phyloP scores from a whole-genome alignment of 2,113 vertebrate genomes.

The Poeciliopsis prolifica region DNA sequence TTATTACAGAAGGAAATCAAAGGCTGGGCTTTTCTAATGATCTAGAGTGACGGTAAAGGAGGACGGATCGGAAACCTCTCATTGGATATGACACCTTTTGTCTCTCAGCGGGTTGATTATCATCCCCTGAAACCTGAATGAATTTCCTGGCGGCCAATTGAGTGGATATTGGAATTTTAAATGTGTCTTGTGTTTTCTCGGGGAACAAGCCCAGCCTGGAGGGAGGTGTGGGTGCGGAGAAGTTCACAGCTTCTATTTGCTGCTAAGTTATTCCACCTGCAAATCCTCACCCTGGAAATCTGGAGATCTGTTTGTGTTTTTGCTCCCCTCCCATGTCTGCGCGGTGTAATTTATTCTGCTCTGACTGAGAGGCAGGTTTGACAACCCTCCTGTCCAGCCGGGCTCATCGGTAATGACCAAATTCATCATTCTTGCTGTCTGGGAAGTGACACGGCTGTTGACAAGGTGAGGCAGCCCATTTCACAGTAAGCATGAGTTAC shows the following conservation, averaged over 20 bases:
- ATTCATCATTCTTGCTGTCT: conserved; percentile 70
- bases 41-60: conserved; percentile 50
- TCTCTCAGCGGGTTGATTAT: conserved; percentile 69
- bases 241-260: conserved; percentile 37
- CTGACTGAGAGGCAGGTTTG: conserved; percentile 50
- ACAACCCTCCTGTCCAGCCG: conserved; percentile 61
- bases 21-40: conserved; percentile 59
- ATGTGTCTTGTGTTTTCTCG: conserved; percentile 33
- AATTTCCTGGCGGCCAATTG: conserved; percentile 53
- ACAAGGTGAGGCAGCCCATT: conserved; percentile 68
- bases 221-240: conserved; percentile 22
- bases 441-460: conserved; percentile 57
- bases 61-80: conserved; percentile 68
- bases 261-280: conserved; percentile 56
- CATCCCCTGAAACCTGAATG: conserved; percentile 57
- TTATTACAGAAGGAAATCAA: conserved; percentile 55
- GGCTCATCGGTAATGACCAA: conserved; percentile 75
- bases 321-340: conserved; percentile 54
- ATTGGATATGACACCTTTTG: conserved; percentile 67
- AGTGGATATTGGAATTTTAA: conserved; percentile 63
- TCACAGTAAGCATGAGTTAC: conserved; percentile 64
- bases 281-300: conserved; percentile 46
- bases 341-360: conserved; percentile 69
- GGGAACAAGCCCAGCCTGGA: conserved; percentile 22
- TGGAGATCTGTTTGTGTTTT: conserved; percentile 58